Conservation (phyloP, 2,113 vertebrate genomes). For the Leucoraja erinaceus region DNA sequence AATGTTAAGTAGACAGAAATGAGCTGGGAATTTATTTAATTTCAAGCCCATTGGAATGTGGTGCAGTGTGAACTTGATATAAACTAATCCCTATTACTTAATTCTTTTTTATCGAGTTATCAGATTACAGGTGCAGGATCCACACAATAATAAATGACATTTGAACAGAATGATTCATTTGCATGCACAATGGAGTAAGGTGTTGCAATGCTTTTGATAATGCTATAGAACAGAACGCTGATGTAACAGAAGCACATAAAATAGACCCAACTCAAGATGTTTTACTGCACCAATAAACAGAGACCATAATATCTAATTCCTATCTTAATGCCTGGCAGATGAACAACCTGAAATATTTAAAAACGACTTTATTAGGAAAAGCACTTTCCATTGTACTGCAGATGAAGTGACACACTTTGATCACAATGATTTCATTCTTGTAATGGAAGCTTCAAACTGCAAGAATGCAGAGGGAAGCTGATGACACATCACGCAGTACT, state of each 20-base stretch:
- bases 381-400: background rate
- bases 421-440: background rate
- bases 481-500: background rate
- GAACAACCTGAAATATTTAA: background rate
- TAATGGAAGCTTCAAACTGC: background rate
- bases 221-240: background rate
- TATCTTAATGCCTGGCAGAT: background rate
- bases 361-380: background rate
- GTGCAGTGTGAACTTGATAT: background rate
- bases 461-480: background rate
- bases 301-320: background rate
- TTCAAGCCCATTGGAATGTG: background rate
- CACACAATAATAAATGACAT: background rate
- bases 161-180: background rate
- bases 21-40: background rate
- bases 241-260: background rate
- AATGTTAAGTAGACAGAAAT: background rate
- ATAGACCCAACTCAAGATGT: background rate
- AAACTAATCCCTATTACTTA: slow-evolving; percentile 4
- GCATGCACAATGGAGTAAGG: background rate
- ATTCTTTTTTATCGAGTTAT: background rate
- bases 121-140: slow-evolving; percentile 18
- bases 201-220: background rate
- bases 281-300: background rate
- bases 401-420: background rate